Conservation (phyloP, 1,140 invertebrate genomes). For the Macrosteles quadrilineatus region DNA sequence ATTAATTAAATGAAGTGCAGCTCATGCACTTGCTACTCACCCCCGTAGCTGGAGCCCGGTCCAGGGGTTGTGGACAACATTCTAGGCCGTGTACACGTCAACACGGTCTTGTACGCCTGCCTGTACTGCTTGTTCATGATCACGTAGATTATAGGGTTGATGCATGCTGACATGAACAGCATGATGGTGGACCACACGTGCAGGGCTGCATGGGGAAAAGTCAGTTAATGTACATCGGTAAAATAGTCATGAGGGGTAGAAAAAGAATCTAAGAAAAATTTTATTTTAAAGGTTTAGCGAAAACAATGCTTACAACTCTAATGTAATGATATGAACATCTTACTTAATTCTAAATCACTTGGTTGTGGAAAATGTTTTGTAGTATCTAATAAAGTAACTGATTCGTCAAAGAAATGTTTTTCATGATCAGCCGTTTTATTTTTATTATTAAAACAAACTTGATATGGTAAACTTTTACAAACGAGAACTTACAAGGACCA, state of each 20-base stretch:
- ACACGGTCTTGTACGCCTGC: conserved; percentile 55
- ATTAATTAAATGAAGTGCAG: too few relatives aligned
- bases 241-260: neutral
- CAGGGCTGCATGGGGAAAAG: conserved; percentile 45
- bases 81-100: conserved; percentile 44
- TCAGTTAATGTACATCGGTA: neutral
- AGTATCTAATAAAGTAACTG: too few relatives aligned
- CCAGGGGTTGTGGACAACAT: conserved; percentile 35
- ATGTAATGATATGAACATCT: too few relatives aligned
- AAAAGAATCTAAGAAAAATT: neutral
- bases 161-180: conserved; percentile 58
- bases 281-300: too few relatives aligned
- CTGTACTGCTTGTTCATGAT: conserved; percentile 62
- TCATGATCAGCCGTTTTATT: too few relatives aligned
- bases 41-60: conserved; percentile 37
- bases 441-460: too few relatives aligned
- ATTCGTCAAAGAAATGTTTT: too few relatives aligned
- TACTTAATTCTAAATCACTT: too few relatives aligned
- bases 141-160: conserved; percentile 62
- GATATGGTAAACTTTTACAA: too few relatives aligned
- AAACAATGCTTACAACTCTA: too few relatives aligned
- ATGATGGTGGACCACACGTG: conserved; percentile 59
- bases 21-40: conserved; percentile 30
- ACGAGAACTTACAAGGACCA: too few relatives aligned
- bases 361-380: too few relatives aligned